A percentile compares a stretch with the other conserved stretches of the same genome.
These are phyloP conservation scores for Ricordea florida DNA, from an alignment of 92 coral and sea anemone genomes.

Conservation along the genomic window DNA sequence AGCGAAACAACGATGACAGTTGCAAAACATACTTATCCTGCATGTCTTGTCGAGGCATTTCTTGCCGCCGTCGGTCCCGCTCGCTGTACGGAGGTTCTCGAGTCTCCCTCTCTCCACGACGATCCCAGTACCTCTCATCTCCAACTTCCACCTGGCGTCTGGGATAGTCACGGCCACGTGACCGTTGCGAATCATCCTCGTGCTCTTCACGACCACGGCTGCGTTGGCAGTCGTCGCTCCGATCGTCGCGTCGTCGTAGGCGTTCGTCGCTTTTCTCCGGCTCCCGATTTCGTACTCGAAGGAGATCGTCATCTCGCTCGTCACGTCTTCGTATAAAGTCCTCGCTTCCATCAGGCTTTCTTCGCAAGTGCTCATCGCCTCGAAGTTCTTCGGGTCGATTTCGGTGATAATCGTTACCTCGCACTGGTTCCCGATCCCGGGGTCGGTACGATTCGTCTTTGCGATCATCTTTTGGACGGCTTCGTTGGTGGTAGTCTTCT, in stretches of 20 bases:
- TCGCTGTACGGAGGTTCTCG: slow-evolving; percentile 8
- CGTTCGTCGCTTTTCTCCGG: slow-evolving; percentile 25
- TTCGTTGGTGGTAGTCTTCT: slow-evolving; percentile 28
- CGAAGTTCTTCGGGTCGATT: slow-evolving; percentile 55
- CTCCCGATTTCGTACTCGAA: slow-evolving; percentile 36
- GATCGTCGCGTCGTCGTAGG: slow-evolving; percentile 52
- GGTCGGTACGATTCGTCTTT: slow-evolving; percentile 49
- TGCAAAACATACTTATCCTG: slow-evolving; percentile 12
- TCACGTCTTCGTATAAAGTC: slow-evolving; percentile 42
- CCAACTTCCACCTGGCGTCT: slow-evolving; percentile 58
- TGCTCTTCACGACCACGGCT: slow-evolving; percentile 57
- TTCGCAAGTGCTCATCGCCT: slow-evolving; percentile 49
- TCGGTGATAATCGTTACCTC: slow-evolving; percentile 61
- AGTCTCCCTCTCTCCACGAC: slow-evolving; percentile 55
- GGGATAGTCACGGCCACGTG: slow-evolving; percentile 42
- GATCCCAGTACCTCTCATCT: slow-evolving; percentile 68
- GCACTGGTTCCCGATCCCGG: slow-evolving; percentile 63
- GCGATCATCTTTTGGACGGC: slow-evolving; percentile 60
- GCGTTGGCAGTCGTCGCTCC: slow-evolving; percentile 48
- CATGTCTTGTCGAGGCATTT: slow-evolving; percentile 14
- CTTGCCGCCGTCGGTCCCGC: slow-evolving; percentile 25
- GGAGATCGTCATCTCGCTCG: slow-evolving; percentile 58
- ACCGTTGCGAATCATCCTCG: slow-evolving; percentile 18
- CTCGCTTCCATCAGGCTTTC: slow-evolving; percentile 13
- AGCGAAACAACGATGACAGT: too few relatives aligned